Base-by-base conservation (phyloP, 2,888 invertebrate genomes). In the Tiphia femorata region DNA sequence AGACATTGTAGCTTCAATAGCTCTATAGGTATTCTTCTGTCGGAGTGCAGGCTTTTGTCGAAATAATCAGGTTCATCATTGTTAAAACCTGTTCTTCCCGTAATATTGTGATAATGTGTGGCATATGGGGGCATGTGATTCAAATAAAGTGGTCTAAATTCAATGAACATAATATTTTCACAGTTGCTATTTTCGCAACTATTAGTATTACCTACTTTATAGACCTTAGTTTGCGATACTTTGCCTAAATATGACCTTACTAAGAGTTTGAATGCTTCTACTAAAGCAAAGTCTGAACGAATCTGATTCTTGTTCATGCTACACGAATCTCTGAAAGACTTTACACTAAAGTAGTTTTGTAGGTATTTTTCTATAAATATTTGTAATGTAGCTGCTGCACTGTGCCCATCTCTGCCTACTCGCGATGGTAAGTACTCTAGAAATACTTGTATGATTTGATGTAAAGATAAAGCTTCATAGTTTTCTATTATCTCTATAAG, bases 401-500 rank as follows among this genome's bases (percentile, higher is more conserved):
- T 78, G 33, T 81, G 80, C 2, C 83, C 83, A 37, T 83, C 84
- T 75, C 86, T 72, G 2, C 90, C 90, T 25, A 90, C 88, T 67
- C 89, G 86, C n/a, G 89, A 88, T 3, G 90, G 90, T 54, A 91
- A 82, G 75, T 89, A 90, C 58, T 90, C 90, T 52, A 90, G 77
- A 70, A 90, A 90, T 8, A 89, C 85, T 84, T 89, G 85, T 53
- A 80, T 75, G 23, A 86, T 69, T 73, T 85, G 85, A 55, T 84
- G 83, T 47, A 87, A 72, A 14, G 81, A 84, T 6, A 86, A 73
- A 5, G 80, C 75, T 35, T 76, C 80, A 19, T 84, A 83, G 5
- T 70, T 66, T 20, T 67, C 64, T 33, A 87, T 84, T n/a, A 88
- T 73, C 41, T 76, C 75, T 5, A 86, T 84, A 2, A 88, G 80